These are phyloP conservation scores for Protonibea diacanthus DNA, from an alignment of 2,797 vertebrate species.

Conservation along the genomic window DNA sequence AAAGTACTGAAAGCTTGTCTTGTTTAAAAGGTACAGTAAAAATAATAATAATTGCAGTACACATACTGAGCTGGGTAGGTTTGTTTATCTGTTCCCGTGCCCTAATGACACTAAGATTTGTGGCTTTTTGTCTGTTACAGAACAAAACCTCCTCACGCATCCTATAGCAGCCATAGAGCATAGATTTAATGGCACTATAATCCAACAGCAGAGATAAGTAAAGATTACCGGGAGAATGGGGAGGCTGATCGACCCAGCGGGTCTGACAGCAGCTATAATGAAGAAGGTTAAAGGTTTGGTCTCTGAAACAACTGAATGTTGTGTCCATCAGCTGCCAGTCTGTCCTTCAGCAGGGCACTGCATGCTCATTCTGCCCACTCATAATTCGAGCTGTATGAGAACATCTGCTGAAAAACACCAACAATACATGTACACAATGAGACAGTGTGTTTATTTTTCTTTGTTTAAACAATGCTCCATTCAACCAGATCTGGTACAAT, in stretches of 20 bases:
- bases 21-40: background rate
- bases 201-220: constrained; percentile 29
- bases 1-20: background rate
- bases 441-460: background rate
- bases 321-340: background rate
- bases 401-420: constrained; percentile 1
- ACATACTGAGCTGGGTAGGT: no score
- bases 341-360: background rate
- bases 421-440: background rate
- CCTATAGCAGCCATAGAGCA: constrained; percentile 4
- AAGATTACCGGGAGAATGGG: constrained; percentile 8
- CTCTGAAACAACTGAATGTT: background rate
- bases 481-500: constrained; percentile 34
- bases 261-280: constrained; percentile 1
- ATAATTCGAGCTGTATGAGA: constrained; percentile 10
- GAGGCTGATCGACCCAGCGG: background rate
- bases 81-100: background rate
- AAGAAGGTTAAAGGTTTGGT: constrained; percentile 31
- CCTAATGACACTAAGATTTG: constrained; percentile 1
- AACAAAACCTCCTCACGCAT: constrained; percentile 22
- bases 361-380: background rate
- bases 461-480: constrained; percentile 23
- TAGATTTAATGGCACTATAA: constrained; percentile 18
- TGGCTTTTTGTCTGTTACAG: background rate
- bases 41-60: background rate